Conservation (phyloP, 2,797 vertebrate genomes). For the Chrysocyon brachyurus region DNA sequence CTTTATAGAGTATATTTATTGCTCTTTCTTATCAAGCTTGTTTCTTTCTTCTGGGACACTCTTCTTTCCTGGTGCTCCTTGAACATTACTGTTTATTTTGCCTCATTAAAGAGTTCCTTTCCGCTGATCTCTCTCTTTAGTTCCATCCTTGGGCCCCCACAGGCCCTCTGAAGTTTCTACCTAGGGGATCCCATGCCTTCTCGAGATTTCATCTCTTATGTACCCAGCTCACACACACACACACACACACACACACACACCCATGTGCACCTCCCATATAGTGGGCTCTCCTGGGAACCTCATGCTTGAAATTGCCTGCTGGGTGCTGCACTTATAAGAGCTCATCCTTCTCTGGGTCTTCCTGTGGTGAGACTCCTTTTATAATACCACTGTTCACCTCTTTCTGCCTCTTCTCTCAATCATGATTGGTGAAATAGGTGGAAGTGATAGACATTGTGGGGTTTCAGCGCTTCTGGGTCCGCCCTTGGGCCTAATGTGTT, state of each 20-base stretch:
- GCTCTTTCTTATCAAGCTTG: neutral
- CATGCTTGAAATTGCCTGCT: neutral
- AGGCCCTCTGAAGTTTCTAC: neutral
- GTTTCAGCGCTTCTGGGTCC: neutral
- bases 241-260: too few relatives aligned
- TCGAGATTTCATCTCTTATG: rapidly evolving
- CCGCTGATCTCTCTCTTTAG: neutral
- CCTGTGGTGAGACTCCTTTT: rapidly evolving
- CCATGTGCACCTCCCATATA: rapidly evolving
- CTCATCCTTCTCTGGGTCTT: neutral
- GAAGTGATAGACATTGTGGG: rapidly evolving
- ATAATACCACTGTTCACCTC: rapidly evolving
- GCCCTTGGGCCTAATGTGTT: neutral
- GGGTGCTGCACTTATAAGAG: neutral
- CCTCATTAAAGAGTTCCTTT: neutral
- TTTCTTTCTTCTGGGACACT: too few relatives aligned
- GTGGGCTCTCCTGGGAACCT: neutral
- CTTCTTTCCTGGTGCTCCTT: neutral
- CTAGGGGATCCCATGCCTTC: too few relatives aligned
- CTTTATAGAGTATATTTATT: too few relatives aligned
- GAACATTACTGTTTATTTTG: neutral
- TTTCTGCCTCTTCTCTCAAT: too few relatives aligned
- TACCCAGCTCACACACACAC: neutral
- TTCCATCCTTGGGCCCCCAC: rapidly evolving
- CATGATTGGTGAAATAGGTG: neutral